Conservation (phyloP, 1,140 invertebrate genomes). For the Pemphigus obesinymphae region DNA sequence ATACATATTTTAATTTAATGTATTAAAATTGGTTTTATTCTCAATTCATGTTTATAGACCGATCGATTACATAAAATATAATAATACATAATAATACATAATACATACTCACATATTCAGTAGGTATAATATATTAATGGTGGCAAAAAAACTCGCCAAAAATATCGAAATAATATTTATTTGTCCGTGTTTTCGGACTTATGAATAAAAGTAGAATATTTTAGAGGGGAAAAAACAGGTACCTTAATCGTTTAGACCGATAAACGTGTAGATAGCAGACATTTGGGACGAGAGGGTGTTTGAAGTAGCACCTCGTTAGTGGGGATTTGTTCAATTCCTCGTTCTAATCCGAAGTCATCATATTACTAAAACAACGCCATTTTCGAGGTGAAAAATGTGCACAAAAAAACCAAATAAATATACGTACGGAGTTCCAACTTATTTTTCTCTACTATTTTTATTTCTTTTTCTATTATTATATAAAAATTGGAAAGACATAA, state of each 20-base stretch:
- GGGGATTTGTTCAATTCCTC: conserved; percentile 7
- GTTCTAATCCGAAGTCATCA: conserved; percentile 12
- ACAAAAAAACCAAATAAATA: not conserved
- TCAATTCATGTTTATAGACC: too few species aligned
- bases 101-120: too few species aligned
- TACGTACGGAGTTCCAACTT: not conserved
- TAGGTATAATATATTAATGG: too few species aligned
- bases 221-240: not conserved
- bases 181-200: too few species aligned
- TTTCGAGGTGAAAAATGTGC: not conserved
- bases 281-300: not conserved
- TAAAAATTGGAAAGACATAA: too few species aligned
- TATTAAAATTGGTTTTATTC: too few species aligned
- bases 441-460: not conserved
- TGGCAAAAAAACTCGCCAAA: not conserved
- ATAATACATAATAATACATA: too few species aligned
- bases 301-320: conserved; percentile 14
- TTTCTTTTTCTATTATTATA: too few species aligned
- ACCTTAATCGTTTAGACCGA: not conserved
- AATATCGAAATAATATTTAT: not conserved
- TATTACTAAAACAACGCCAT: conserved; percentile 6
- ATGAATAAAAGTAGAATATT: not conserved
- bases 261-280: not conserved
- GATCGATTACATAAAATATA: too few species aligned
- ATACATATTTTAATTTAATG: too few species aligned